phyloP scores from a whole-genome alignment of 2,113 vertebrate genomes.

The Fukomys damarensis region DNA sequence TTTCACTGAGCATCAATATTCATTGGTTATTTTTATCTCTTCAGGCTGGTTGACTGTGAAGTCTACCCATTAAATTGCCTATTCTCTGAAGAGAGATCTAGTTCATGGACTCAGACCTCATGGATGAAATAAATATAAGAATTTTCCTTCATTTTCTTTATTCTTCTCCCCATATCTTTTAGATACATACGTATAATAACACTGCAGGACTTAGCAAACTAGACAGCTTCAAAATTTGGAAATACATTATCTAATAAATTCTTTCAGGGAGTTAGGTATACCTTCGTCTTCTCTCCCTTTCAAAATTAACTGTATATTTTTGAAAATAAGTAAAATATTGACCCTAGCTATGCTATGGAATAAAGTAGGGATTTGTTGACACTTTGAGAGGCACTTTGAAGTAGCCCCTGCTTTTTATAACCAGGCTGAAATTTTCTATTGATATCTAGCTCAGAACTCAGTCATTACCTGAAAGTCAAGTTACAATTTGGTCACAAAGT shows the following conservation, averaged over 20 bases:
- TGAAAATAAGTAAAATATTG: neutral
- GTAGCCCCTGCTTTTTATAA: neutral
- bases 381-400: constrained; percentile 22
- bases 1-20: neutral
- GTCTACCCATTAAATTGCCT: neutral
- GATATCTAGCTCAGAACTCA: neutral
- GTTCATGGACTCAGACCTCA: neutral
- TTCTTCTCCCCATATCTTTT: neutral
- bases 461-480: neutral
- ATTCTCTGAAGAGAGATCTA: neutral
- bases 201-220: neutral
- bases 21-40: neutral
- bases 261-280: neutral
- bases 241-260: neutral
- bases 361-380: neutral
- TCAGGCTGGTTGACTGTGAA: neutral
- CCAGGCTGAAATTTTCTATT: neutral
- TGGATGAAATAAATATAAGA: neutral
- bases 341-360: neutral
- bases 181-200: neutral
- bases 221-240: neutral
- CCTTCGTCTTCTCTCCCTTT: neutral
- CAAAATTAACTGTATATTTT: neutral
- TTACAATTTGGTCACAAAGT: neutral
- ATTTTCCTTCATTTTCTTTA: neutral